Percentiles rank a stretch among this genome's conserved stretches.
Evolutionary conservation across 2,888 invertebrate species (phyloP).

Genomic region (Aphidoletes aphidimyza): DNA sequence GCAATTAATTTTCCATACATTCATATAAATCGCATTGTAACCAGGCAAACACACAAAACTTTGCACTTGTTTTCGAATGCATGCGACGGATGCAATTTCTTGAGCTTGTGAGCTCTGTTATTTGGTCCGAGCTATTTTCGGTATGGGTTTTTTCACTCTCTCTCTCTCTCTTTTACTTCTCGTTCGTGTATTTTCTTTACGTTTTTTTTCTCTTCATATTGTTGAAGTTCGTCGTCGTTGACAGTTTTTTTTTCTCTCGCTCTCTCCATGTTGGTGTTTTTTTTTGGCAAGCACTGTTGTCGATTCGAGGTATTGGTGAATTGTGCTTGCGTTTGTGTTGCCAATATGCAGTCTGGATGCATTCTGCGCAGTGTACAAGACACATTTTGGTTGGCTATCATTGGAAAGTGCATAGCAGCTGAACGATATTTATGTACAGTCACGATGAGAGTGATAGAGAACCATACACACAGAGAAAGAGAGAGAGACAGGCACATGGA

Average conservation of each 20-base stretch:
- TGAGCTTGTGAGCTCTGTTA: too few relatives aligned
- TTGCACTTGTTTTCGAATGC: neutral
- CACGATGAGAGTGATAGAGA: neutral
- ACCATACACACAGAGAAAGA: too few relatives aligned
- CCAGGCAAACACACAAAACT: conserved; percentile 12
- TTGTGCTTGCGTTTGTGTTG: neutral
- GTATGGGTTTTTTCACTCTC: neutral
- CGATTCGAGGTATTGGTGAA: conserved; percentile 34
- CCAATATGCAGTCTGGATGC: conserved; percentile 3
- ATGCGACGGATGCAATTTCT: conserved; percentile 14
- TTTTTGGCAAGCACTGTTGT: conserved; percentile 34
- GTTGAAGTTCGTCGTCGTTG: conserved; percentile 19
- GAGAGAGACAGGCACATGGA: neutral
- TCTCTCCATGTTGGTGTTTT: neutral
- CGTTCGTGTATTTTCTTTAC: neutral
- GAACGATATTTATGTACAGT: conserved; percentile 14
- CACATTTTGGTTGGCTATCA: conserved; percentile 47
- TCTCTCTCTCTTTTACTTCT: neutral
- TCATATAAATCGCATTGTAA: conserved; percentile 25
- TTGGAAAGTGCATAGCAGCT: conserved; percentile 47
- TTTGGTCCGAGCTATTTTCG: too few relatives aligned
- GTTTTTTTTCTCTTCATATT: neutral
- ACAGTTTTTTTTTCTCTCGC: neutral
- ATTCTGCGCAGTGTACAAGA: conserved; percentile 45
- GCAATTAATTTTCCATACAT: conserved; percentile 35